Evolutionary conservation across 2,113 vertebrate genomes (phyloP).

Genomic region (Vidua macroura): DNA sequence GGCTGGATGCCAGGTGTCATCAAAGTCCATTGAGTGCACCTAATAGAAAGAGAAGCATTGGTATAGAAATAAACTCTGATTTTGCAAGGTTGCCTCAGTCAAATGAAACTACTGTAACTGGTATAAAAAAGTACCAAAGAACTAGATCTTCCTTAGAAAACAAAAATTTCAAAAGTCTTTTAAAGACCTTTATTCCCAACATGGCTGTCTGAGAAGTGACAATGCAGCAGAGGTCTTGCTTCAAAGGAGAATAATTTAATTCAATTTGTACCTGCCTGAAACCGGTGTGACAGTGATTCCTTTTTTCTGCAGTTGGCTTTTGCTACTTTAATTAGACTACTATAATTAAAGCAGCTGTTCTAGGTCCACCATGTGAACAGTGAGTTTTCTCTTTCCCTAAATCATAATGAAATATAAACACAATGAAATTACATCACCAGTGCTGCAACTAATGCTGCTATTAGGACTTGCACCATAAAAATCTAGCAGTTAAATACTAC

Average conservation of each 20-base stretch:
- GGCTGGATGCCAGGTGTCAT: constrained; percentile 94
- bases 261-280: neutral
- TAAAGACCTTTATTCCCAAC: neutral
- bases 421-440: neutral
- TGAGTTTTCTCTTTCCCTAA: neutral
- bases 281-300: neutral
- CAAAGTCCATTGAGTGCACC: constrained; percentile 97
- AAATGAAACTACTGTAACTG: neutral
- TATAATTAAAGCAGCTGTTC: neutral
- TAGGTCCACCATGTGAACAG: neutral
- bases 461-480: neutral
- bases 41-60: constrained; percentile 24
- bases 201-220: neutral
- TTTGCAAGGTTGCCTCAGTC: neutral
- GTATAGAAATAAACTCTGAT: neutral
- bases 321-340: neutral
- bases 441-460: neutral
- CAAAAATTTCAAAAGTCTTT: neutral
- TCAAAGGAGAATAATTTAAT: neutral
- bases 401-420: neutral
- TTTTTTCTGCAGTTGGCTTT: neutral
- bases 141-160: neutral
- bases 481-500: neutral
- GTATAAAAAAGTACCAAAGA: neutral
- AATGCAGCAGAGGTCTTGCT: neutral